These are phyloP conservation scores for Scaptomyza graminum DNA, from an alignment of 1,140 invertebrate species.

Conservation along the genomic window DNA sequence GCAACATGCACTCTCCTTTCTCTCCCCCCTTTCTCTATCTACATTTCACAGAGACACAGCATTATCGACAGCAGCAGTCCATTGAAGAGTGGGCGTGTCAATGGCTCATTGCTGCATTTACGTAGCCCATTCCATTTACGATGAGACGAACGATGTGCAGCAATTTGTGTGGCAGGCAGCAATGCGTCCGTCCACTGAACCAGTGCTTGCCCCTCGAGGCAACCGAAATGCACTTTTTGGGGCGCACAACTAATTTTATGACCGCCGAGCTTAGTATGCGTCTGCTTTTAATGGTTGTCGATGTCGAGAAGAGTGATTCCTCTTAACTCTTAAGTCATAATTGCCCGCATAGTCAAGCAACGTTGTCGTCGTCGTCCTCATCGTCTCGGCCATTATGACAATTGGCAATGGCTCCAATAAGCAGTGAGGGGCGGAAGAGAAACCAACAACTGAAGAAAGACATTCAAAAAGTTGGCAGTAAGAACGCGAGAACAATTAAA, in stretches of 20 bases:
- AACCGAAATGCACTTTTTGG: conserved; percentile 74
- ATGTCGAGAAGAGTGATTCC: conserved; percentile 62
- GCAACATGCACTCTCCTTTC: background rate
- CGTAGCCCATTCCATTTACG: conserved; percentile 69
- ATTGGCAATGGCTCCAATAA: conserved; percentile 73
- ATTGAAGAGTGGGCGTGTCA: conserved; percentile 61
- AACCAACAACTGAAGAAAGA: conserved; percentile 30
- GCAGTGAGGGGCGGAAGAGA: conserved; percentile 1
- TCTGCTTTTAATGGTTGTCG: conserved; percentile 63
- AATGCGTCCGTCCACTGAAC: too few relatives aligned
- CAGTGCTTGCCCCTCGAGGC: conserved; percentile 22
- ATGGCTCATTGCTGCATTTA: conserved; percentile 69
- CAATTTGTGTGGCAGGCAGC: conserved; percentile 43
- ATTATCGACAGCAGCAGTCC: background rate
- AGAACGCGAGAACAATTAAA: conserved; percentile 74
- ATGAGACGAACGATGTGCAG: conserved; percentile 57
- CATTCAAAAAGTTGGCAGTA: conserved; percentile 53
- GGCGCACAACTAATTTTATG: conserved; percentile 79
- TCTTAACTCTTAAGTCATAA: conserved; percentile 70
- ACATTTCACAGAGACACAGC: too few relatives aligned
- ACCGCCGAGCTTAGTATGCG: conserved; percentile 68
- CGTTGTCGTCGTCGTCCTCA: too few relatives aligned
- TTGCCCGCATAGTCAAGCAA: conserved; percentile 64
- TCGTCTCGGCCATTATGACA: conserved; percentile 71
- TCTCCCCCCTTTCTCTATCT: background rate